A percentile compares a stretch with the other conserved stretches of the same genome.
phyloP scores from a whole-genome alignment of 2,113 vertebrate genomes.

The Pycnonotus jocosus region DNA sequence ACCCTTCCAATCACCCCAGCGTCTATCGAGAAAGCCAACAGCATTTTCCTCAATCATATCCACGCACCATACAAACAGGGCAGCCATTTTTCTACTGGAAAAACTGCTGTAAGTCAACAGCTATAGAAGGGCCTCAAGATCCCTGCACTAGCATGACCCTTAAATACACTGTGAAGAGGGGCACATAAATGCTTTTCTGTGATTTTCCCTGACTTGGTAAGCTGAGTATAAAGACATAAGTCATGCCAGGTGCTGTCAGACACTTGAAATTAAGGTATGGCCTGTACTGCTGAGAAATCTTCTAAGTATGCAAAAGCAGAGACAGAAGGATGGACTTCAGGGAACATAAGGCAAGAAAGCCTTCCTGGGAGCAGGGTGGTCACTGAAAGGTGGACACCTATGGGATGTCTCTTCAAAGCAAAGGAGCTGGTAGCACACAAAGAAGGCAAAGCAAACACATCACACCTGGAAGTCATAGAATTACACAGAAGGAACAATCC shows the following conservation, averaged over 20 bases:
- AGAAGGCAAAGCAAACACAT: not conserved
- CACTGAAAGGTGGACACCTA: not conserved
- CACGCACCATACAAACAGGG: not conserved
- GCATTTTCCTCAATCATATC: not conserved
- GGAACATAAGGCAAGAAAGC: not conserved
- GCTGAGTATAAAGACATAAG: not conserved
- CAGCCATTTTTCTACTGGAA: not conserved
- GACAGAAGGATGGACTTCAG: not conserved
- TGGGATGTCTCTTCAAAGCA: not conserved
- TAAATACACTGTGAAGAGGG: not conserved
- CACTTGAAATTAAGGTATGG: not conserved
- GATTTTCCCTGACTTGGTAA: not conserved
- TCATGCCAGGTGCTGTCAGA: not conserved
- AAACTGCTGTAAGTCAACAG: not conserved
- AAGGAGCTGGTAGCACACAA: not conserved
- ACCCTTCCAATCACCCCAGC: not conserved
- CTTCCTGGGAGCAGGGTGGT: not conserved
- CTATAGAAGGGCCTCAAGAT: not conserved
- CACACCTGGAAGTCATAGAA: not conserved
- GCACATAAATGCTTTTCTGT: not conserved
- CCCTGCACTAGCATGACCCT: not conserved
- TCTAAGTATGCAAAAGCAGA: not conserved
- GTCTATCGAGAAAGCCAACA: rapidly evolving
- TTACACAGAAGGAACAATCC: not conserved
- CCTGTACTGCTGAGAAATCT: not conserved